Evolutionary conservation across 2,888 invertebrate species (phyloP).

Genomic region (Pandemis heparana): DNA sequence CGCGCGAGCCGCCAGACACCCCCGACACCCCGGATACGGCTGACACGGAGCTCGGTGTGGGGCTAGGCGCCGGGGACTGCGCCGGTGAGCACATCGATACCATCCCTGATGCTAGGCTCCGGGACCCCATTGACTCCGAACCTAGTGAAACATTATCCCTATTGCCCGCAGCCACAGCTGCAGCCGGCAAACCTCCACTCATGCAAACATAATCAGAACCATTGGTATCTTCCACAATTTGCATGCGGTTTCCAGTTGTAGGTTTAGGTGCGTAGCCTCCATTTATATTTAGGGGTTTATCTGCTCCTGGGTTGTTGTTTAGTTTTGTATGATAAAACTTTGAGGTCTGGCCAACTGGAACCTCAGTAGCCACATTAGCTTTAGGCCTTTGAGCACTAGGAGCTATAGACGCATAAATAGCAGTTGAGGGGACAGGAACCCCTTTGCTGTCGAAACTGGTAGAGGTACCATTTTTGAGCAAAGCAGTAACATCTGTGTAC

Average conservation of each 20-base stretch:
- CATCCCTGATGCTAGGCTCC: slow-evolving; percentile 75
- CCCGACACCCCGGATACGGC: slow-evolving; percentile 87
- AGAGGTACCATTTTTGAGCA: slow-evolving; percentile 71
- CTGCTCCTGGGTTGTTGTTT: slow-evolving; percentile 81
- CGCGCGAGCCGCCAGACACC: slow-evolving; percentile 87
- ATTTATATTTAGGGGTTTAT: slow-evolving; percentile 68
- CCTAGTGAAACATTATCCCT: slow-evolving; percentile 74
- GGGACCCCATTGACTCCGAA: slow-evolving; percentile 72
- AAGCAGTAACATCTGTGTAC: slow-evolving; percentile 77
- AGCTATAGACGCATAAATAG: slow-evolving; percentile 83
- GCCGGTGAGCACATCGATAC: slow-evolving; percentile 82
- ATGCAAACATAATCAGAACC: slow-evolving; percentile 94
- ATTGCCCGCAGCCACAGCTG: slow-evolving; percentile 76
- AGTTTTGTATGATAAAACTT: slow-evolving; percentile 86
- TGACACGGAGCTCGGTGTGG: slow-evolving; percentile 87
- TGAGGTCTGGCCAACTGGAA: slow-evolving; percentile 83
- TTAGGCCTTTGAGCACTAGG: slow-evolving; percentile 84
- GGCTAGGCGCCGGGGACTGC: slow-evolving; percentile 87
- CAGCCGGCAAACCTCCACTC: slow-evolving; percentile 89
- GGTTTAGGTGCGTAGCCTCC: slow-evolving; percentile 68
- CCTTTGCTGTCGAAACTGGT: slow-evolving; percentile 77
- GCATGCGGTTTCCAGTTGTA: slow-evolving; percentile 69
- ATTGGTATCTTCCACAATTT: slow-evolving; percentile 89
- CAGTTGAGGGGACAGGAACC: slow-evolving; percentile 78
- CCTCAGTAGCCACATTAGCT: slow-evolving; percentile 83